These are phyloP conservation scores for Hucho hucho DNA, from an alignment of 2,113 vertebrate species.

Conservation along the genomic window DNA sequence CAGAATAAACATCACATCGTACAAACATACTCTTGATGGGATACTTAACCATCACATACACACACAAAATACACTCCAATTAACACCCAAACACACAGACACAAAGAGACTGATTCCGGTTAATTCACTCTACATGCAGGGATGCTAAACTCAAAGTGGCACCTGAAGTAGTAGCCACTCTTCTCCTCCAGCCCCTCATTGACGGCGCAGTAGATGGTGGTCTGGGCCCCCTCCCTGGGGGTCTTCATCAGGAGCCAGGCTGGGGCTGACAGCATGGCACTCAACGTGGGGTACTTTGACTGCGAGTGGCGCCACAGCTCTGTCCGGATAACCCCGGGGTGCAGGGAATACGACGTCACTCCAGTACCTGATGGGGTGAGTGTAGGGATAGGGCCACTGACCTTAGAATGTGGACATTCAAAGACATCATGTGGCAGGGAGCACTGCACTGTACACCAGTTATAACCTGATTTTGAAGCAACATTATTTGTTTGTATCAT, in stretches of 20 bases:
- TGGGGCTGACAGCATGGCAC: conserved; percentile 54
- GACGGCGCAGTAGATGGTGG: conserved; percentile 68
- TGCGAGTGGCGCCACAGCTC: conserved; percentile 67
- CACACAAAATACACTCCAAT: no score
- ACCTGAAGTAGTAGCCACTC: conserved; percentile 75
- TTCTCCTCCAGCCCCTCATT: conserved; percentile 60
- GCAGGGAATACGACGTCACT: conserved; percentile 67
- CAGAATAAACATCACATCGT: no score
- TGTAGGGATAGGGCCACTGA: background rate
- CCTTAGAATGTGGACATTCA: no score
- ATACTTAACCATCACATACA: no score
- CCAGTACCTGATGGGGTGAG: conserved; percentile 53
- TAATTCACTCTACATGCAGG: no score
- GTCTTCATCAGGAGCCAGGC: conserved; percentile 72
- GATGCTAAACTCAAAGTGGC: background rate
- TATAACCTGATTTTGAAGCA: no score
- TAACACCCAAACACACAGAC: no score
- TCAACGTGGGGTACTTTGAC: conserved; percentile 57
- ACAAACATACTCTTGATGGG: no score
- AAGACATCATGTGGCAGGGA: no score
- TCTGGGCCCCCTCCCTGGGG: conserved; percentile 71
- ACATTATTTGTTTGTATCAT: no score
- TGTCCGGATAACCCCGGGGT: conserved; percentile 73
- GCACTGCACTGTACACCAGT: no score
- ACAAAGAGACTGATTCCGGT: no score